phyloP scores from a whole-genome alignment of 1,140 invertebrate genomes.

The Zaprionus nigranus region DNA sequence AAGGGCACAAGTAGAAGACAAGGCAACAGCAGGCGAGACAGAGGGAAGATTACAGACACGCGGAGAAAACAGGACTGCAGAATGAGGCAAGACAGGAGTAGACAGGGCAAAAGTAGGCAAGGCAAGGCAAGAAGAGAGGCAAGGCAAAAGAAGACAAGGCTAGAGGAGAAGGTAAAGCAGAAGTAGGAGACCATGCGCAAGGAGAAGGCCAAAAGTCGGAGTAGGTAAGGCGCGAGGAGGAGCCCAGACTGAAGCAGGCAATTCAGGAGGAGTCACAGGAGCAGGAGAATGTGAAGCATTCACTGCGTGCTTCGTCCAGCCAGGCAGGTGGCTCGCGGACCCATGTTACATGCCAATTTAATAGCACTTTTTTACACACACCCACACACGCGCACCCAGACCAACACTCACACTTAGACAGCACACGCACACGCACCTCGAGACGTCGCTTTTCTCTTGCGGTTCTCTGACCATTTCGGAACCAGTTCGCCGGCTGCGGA shows the following conservation, averaged over 20 bases:
- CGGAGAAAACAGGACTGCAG: no score
- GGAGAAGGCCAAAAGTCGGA: no score
- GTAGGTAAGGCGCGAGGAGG: no score
- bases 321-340: slow-evolving; percentile 39
- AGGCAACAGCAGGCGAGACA: background rate
- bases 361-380: slow-evolving; percentile 53
- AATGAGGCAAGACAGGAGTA: background rate
- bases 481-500: slow-evolving; percentile 72
- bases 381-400: slow-evolving; percentile 37
- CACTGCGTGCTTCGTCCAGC: slow-evolving; percentile 2
- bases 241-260: no score
- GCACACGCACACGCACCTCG: background rate
- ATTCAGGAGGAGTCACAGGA: no score
- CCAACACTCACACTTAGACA: slow-evolving; percentile 5
- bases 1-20: background rate
- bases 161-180: no score
- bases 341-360: slow-evolving; percentile 54
- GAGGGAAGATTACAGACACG: background rate
- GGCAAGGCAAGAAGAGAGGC: no score
- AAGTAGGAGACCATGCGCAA: no score
- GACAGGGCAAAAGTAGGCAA: background rate
- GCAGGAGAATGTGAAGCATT: background rate
- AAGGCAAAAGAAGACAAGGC: no score
- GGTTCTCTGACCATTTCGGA: slow-evolving; percentile 24
- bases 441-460: background rate